phyloP scores from a whole-genome alignment of 2,113 vertebrate genomes.

The Sinocyclocheilus grahami region DNA sequence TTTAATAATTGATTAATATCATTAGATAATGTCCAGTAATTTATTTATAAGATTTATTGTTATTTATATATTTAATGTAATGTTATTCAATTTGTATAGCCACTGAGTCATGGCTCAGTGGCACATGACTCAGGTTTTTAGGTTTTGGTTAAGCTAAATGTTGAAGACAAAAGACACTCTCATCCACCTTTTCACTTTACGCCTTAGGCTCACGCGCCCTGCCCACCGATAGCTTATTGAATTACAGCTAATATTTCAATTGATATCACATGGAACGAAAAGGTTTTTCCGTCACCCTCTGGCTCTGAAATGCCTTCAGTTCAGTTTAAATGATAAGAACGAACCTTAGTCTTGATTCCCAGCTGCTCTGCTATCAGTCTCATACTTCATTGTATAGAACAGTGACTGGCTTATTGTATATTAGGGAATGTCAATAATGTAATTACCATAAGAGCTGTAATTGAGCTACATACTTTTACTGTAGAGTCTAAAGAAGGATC shows the following conservation, averaged over 20 bases:
- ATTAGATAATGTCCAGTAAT: not conserved
- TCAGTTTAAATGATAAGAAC: not conserved
- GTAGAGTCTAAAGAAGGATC: not conserved
- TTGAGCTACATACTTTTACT: not conserved
- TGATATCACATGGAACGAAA: constrained; percentile 78
- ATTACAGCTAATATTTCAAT: constrained; percentile 79
- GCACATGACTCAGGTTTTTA: constrained; percentile 1
- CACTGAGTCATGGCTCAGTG: not conserved
- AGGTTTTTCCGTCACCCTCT: constrained; percentile 59
- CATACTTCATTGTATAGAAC: not conserved
- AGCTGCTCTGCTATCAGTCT: not conserved
- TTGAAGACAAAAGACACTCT: constrained; percentile 72
- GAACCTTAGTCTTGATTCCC: constrained; percentile 1
- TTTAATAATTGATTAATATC: not conserved
- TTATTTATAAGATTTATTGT: not conserved
- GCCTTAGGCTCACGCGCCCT: constrained; percentile 73
- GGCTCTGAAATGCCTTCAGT: constrained; percentile 60
- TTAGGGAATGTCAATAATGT: not conserved
- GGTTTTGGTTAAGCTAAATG: not conserved
- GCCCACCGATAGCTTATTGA: constrained; percentile 76
- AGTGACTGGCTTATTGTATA: constrained; percentile 7
- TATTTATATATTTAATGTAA: not conserved
- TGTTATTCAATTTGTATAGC: not conserved
- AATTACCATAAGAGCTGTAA: not conserved
- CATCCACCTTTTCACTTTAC: constrained; percentile 73